These are phyloP conservation scores for Tetraneura akinire DNA, from an alignment of 1,140 invertebrate genomes.

Conservation along the genomic window DNA sequence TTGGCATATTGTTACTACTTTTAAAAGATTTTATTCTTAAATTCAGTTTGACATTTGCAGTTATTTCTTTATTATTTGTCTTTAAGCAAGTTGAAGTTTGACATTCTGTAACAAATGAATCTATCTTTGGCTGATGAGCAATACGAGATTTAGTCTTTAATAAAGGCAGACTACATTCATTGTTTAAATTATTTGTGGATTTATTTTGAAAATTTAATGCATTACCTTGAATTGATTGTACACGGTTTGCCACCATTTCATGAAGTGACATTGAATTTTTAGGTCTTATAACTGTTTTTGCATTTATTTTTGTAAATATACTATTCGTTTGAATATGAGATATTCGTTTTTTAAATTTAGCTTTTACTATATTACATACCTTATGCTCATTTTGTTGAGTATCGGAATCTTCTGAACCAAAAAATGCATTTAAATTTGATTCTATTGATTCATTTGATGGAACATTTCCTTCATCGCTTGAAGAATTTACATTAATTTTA, in stretches of 20 bases:
- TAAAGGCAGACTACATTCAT: not conserved
- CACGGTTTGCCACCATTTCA: slow-evolving; percentile 27
- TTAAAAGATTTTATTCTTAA: slow-evolving; percentile 49
- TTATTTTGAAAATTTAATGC: not conserved
- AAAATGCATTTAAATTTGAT: slow-evolving; percentile 17
- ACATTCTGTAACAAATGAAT: not conserved
- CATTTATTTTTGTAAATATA: slow-evolving; percentile 40
- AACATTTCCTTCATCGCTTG: slow-evolving; percentile 21
- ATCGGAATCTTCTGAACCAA: slow-evolving; percentile 15
- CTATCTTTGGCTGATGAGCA: slow-evolving; percentile 36
- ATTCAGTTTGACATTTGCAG: slow-evolving; percentile 17
- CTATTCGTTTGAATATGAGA: slow-evolving; percentile 39
- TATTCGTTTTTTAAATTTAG: slow-evolving; percentile 46
- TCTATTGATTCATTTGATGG: not conserved
- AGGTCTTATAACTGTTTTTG: slow-evolving; percentile 15
- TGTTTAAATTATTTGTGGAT: not conserved
- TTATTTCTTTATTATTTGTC: not conserved
- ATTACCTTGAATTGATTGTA: slow-evolving; percentile 31
- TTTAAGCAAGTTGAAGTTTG: not conserved
- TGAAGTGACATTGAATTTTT: slow-evolving; percentile 23
- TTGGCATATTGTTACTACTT: slow-evolving; percentile 46
- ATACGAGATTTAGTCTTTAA: slow-evolving; percentile 21
- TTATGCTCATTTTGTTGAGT: slow-evolving; percentile 29
- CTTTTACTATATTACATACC: slow-evolving; percentile 21
- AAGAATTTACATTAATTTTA: not conserved